Conservation (phyloP, 1,140 invertebrate species). For the Bombus impatiens region DNA sequence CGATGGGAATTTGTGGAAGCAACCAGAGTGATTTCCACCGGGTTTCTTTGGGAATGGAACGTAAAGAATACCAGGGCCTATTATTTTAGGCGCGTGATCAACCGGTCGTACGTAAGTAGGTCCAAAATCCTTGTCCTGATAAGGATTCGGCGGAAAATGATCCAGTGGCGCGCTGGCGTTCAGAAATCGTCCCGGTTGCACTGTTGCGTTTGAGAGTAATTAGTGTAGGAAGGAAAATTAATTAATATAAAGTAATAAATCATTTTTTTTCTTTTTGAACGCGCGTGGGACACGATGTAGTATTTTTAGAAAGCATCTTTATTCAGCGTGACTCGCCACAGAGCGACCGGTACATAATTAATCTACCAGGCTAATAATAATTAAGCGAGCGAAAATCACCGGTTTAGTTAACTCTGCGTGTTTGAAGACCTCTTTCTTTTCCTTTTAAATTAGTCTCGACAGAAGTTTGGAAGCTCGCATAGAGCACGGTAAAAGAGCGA, state of each 20-base stretch:
- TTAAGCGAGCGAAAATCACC: not conserved
- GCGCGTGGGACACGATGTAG: too few species aligned
- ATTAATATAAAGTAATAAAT: too few species aligned
- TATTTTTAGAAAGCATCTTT: not conserved
- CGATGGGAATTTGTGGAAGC: constrained; percentile 72
- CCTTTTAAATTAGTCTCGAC: not conserved
- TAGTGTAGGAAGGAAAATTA: too few species aligned
- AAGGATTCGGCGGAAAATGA: constrained; percentile 73
- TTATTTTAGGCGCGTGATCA: constrained; percentile 27
- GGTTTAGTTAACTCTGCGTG: not conserved
- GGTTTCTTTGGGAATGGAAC: constrained; percentile 72
- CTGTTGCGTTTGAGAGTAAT: constrained; percentile 4
- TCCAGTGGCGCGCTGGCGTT: constrained; percentile 48
- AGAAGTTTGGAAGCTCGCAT: not conserved
- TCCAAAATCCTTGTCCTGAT: constrained; percentile 48
- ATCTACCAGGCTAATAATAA: not conserved
- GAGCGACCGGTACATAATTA: constrained; percentile 3
- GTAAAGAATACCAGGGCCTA: constrained; percentile 55
- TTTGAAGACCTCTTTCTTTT: too few species aligned
- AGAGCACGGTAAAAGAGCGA: too few species aligned
- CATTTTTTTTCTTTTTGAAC: too few species aligned
- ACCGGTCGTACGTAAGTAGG: constrained; percentile 65
- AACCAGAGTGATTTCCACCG: constrained; percentile 72
- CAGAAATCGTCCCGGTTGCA: constrained; percentile 51
- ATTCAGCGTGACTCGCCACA: not conserved